phyloP scores from a whole-genome alignment of 1,140 invertebrate species.

The Triops longicaudatus region DNA sequence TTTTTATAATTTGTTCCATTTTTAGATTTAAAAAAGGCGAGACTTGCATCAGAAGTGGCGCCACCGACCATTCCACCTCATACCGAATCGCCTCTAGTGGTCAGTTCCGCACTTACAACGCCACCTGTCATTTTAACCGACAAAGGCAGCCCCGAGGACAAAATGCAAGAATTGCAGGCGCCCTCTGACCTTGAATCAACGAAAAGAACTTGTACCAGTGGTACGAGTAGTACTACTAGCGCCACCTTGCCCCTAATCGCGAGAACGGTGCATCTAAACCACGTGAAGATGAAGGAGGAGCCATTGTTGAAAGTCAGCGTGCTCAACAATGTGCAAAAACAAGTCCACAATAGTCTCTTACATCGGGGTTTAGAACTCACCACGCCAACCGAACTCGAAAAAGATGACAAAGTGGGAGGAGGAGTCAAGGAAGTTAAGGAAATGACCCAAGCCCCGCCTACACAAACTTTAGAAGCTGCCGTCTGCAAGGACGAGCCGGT shows the following conservation, averaged over 20 bases:
- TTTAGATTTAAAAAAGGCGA: not conserved
- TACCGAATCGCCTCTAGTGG: not conserved
- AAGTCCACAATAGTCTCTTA: conserved; percentile 12
- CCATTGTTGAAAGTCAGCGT: conserved; percentile 28
- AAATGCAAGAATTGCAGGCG: too few relatives aligned
- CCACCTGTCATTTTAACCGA: not conserved
- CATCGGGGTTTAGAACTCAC: not conserved
- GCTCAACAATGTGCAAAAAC: conserved; percentile 28
- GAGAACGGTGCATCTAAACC: too few relatives aligned
- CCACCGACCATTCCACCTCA: not conserved
- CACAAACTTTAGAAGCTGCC: not conserved
- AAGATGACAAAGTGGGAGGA: not conserved
- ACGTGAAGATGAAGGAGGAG: conserved; percentile 32
- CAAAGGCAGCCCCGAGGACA: conserved; percentile 17
- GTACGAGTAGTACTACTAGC: too few relatives aligned
- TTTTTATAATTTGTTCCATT: too few relatives aligned
- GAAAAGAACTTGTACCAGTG: too few relatives aligned
- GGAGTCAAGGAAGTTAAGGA: not conserved
- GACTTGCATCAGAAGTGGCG: not conserved
- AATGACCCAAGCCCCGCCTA: not conserved
- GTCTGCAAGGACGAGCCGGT: conserved; percentile 19
- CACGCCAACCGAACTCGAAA: not conserved
- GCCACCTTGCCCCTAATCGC: too few relatives aligned
- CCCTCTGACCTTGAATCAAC: too few relatives aligned
- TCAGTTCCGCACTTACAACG: not conserved